Evolutionary conservation across 2,797 vertebrate species (phyloP).

Genomic region (Bovichtus variegatus): DNA sequence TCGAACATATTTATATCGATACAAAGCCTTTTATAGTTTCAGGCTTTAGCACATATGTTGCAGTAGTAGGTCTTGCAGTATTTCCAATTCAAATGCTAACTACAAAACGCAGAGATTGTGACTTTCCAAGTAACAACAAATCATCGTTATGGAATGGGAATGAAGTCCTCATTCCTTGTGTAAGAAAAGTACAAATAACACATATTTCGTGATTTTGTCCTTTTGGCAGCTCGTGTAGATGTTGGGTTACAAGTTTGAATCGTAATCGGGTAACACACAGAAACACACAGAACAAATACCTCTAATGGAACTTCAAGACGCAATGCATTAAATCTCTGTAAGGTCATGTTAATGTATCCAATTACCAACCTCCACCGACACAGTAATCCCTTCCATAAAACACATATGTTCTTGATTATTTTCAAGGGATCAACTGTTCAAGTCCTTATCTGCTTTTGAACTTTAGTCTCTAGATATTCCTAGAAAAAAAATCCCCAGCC

Average conservation of each 20-base stretch:
- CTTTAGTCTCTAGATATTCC: slow-evolving; percentile 13
- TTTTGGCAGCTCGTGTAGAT: neutral
- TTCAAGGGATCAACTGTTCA: neutral
- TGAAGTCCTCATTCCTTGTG: neutral
- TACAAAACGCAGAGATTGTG: neutral
- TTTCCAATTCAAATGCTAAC: neutral
- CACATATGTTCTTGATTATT: slow-evolving; percentile 24
- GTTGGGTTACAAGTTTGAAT: neutral
- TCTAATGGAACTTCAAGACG: neutral
- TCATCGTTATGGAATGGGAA: neutral
- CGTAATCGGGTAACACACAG: neutral
- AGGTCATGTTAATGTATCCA: slow-evolving; percentile 3
- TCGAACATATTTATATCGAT: neutral
- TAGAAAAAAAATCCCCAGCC: neutral
- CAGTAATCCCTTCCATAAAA: slow-evolving; percentile 22
- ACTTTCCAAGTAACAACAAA: neutral
- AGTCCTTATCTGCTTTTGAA: slow-evolving; percentile 28
- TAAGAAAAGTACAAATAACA: neutral
- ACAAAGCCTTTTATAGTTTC: neutral
- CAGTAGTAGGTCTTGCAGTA: neutral
- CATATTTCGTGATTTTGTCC: neutral
- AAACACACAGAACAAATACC: neutral
- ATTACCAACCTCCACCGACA: neutral
- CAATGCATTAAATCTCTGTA: neutral
- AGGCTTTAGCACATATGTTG: neutral